phyloP scores from a whole-genome alignment of 2,113 vertebrate genomes.

The Heterochromis multidens region DNA sequence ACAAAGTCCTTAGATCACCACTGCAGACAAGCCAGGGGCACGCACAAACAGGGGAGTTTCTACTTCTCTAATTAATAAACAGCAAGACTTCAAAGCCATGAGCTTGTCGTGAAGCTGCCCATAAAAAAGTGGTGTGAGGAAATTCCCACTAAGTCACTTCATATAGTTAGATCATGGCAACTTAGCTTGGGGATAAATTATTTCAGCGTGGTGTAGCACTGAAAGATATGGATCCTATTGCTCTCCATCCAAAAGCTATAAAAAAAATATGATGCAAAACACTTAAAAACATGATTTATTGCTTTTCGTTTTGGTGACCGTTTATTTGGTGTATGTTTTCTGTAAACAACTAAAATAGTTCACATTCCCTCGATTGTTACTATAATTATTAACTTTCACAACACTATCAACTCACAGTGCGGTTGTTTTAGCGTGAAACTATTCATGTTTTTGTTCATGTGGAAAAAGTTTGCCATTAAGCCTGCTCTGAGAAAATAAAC shows the following conservation, averaged over 20 bases:
- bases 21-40: constrained; percentile 28
- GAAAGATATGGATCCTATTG: neutral
- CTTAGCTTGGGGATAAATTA: constrained; percentile 28
- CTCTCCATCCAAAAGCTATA: neutral
- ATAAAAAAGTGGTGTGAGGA: constrained; percentile 34
- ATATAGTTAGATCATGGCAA: constrained; percentile 24
- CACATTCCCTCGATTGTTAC: neutral
- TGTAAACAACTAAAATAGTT: neutral
- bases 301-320: neutral
- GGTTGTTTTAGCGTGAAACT: neutral
- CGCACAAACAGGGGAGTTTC: constrained; percentile 42
- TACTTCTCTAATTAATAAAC: constrained; percentile 69
- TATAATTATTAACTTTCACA: neutral
- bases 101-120: constrained; percentile 41
- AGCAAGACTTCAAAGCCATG: constrained; percentile 59
- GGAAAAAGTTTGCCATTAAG: neutral
- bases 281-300: neutral
- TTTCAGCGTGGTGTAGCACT: neutral
- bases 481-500: too few species aligned
- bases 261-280: neutral
- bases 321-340: neutral
- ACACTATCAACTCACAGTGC: neutral
- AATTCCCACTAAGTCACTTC: constrained; percentile 32
- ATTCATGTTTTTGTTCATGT: neutral
- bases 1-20: constrained; percentile 31